Conservation (phyloP, 2,888 invertebrate species). For the Andricus curvator region DNA sequence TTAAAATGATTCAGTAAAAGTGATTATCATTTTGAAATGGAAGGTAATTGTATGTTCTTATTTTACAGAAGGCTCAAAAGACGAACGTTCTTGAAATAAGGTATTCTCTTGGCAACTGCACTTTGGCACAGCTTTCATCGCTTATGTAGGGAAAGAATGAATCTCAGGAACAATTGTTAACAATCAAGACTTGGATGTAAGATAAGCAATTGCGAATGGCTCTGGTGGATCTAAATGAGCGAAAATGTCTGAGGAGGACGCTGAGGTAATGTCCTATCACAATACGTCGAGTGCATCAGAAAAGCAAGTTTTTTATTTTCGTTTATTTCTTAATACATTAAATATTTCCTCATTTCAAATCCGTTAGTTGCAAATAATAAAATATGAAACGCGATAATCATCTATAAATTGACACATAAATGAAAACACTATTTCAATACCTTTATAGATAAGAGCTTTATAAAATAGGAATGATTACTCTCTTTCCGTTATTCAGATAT, state of each 20-base stretch:
- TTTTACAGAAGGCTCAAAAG: neutral
- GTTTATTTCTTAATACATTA: neutral
- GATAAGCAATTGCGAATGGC: neutral
- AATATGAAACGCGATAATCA: too few relatives aligned
- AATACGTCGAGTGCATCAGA: neutral
- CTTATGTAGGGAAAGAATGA: neutral
- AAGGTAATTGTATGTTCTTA: neutral
- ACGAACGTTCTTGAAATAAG: neutral
- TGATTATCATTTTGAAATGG: neutral
- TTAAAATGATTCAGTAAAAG: neutral
- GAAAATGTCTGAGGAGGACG: neutral
- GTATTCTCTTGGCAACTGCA: neutral
- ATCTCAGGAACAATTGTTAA: conserved; percentile 2
- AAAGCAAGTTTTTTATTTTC: neutral
- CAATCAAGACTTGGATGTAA: neutral
- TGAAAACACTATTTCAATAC: too few relatives aligned
- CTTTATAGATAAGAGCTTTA: too few relatives aligned
- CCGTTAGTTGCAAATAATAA: too few relatives aligned
- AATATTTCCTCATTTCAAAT: neutral
- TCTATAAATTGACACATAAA: too few relatives aligned
- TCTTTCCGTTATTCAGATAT: neutral
- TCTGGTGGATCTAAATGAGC: neutral
- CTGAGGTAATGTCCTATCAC: neutral
- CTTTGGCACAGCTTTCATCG: neutral
- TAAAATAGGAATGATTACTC: too few relatives aligned